Conservation (phyloP, 2,113 vertebrate genomes). For the Daubentonia madagascariensis region DNA sequence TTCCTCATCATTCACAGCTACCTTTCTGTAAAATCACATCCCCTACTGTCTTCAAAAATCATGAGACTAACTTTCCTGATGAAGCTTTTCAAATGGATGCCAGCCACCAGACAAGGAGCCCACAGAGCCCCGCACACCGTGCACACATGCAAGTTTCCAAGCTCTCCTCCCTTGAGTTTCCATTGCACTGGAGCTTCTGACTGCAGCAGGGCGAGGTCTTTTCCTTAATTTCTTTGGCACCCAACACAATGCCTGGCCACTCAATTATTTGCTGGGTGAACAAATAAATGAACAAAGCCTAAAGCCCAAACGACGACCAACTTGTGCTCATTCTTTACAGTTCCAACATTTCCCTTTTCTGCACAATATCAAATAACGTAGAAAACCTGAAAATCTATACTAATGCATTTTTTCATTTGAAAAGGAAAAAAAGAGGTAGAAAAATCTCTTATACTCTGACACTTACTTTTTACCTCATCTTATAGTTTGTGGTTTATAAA, state of each 20-base stretch:
- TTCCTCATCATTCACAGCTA: neutral
- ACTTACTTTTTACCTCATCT: neutral
- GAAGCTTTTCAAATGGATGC: neutral
- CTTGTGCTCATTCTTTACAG: neutral
- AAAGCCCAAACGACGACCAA: neutral
- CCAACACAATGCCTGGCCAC: neutral
- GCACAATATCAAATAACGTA: neutral
- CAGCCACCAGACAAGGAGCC: neutral
- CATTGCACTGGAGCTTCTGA: neutral
- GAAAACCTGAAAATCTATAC: neutral
- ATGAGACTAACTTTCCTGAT: neutral
- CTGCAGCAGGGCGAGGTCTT: rapidly evolving
- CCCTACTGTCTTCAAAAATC: neutral
- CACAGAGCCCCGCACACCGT: rapidly evolving
- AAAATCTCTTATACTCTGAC: neutral
- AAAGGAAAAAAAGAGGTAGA: neutral
- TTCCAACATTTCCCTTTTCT: neutral
- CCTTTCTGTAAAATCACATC: neutral
- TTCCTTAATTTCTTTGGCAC: neutral
- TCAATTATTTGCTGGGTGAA: neutral
- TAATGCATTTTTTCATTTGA: neutral
- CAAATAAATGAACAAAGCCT: neutral
- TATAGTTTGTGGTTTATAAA: neutral
- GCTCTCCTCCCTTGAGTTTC: neutral
- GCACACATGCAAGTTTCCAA: rapidly evolving